A percentile compares a stretch with the other conserved stretches of the same genome.
Evolutionary conservation across 2,888 invertebrate genomes (phyloP).

Genomic region (Troglohyphantes excavatus): DNA sequence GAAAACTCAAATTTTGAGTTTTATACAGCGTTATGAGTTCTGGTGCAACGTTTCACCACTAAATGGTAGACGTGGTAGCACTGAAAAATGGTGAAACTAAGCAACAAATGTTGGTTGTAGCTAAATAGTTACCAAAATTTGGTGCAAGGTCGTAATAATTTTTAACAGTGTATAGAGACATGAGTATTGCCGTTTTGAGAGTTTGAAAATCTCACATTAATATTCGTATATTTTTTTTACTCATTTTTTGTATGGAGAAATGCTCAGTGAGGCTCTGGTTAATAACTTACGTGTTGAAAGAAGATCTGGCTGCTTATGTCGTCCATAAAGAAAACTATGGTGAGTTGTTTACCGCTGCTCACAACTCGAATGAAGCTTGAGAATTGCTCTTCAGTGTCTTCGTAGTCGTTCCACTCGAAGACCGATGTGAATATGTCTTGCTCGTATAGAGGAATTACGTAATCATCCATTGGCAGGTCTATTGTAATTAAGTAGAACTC

Average conservation of each 20-base stretch:
- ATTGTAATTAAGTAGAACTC: no score
- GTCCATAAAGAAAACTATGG: conserved; percentile 52
- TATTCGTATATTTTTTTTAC: not conserved
- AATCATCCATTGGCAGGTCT: conserved; percentile 18
- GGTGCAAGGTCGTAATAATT: no score
- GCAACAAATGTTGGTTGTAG: no score
- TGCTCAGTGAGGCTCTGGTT: no score
- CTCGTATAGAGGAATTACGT: conserved; percentile 10
- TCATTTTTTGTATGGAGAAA: not conserved
- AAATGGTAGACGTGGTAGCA: no score
- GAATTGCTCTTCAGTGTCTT: conserved; percentile 21
- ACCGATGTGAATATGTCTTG: conserved; percentile 21
- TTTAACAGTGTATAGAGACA: no score
- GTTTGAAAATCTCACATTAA: not conserved
- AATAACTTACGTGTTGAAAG: conserved; percentile 28
- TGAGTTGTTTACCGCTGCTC: conserved; percentile 45
- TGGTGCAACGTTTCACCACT: no score
- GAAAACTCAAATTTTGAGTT: no score
- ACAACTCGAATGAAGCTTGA: conserved; percentile 39
- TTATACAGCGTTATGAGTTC: no score
- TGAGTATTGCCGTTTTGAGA: not conserved
- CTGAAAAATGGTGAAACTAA: no score
- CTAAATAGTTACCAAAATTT: not conserved
- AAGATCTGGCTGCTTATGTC: conserved; percentile 29
- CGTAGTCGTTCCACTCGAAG: conserved; percentile 32